A percentile compares a stretch with the other conserved stretches of the same genome.
These are phyloP conservation scores for Callionymus lyra DNA, from an alignment of 2,113 vertebrate species.

Conservation along the genomic window DNA sequence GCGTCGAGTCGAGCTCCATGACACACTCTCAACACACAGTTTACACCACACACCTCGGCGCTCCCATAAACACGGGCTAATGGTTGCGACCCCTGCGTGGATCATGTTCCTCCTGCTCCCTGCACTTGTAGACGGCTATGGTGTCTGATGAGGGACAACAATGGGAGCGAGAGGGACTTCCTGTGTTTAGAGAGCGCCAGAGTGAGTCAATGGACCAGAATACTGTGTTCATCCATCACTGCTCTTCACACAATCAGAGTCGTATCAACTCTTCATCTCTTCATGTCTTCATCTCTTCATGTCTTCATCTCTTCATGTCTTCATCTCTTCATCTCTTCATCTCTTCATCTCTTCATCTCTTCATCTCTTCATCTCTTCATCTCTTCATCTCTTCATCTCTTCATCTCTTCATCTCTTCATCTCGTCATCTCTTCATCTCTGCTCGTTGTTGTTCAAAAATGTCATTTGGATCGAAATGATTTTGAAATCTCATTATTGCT, in stretches of 20 bases:
- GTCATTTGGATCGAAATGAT: too few species aligned
- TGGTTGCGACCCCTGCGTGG: slow-evolving; percentile 47
- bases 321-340: too few species aligned
- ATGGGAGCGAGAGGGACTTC: slow-evolving; percentile 67
- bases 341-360: too few species aligned
- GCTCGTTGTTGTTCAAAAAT: too few species aligned
- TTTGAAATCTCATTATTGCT: too few species aligned
- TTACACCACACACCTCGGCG: slow-evolving; percentile 42
- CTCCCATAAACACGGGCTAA: slow-evolving; percentile 61
- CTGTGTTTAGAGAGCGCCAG: slow-evolving; percentile 69
- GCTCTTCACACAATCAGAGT: slow-evolving; percentile 1
- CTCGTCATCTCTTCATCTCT: too few species aligned
- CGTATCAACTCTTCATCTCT: too few species aligned
- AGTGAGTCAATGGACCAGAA: slow-evolving; percentile 58
- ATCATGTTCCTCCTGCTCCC: slow-evolving; percentile 53
- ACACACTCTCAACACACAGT: slow-evolving; percentile 47
- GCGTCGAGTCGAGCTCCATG: slow-evolving; percentile 36
- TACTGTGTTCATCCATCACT: slow-evolving; percentile 30
- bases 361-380: too few species aligned
- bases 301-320: too few species aligned
- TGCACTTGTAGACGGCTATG: slow-evolving; percentile 69
- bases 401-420: too few species aligned
- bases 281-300: too few species aligned
- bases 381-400: too few species aligned
- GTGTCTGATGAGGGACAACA: slow-evolving; percentile 68